Evolutionary conservation across 2,113 vertebrate species (phyloP), one percentile per base, ranked within the genome.

Genomic region (Tyto alba): DNA sequence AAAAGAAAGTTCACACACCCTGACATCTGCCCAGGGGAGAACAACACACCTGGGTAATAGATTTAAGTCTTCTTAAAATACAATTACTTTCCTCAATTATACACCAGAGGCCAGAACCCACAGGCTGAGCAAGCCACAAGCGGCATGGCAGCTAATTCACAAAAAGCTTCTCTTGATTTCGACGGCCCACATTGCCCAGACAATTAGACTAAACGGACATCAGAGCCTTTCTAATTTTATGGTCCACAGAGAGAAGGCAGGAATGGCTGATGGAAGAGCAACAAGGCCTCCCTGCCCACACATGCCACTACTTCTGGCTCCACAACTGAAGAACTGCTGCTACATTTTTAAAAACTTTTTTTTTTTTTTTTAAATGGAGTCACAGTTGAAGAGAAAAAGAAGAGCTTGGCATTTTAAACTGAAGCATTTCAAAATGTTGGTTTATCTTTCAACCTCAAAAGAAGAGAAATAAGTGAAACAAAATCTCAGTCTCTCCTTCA

Each of bases 261-360:
- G 83, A 86, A 68, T 0, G 29, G 80, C 80, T 77, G 77, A 55
- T 25, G 77, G 84, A 71, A 55, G 76, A 88, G 90, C 90, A 85
- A 59, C 66, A 9, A 38, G 43, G 56, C 89, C 89, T 81, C 55
- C 45, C 91, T 95, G 96, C 89, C 91, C 74, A 56, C 95, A 78
- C 86, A 67, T 57, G 0, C 79, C 82, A 67, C 60, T 30, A 9
- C 68, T 87, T 23, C 89, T 95, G 85, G 78, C 94, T 89, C 80
- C 32, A 16, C n/a, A 29, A 22, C 80, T 57, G 40, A 16, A 83
- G 38, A 90, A 40, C 22, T 18, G 16, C 67, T 26, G 48, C 77
- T 81, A 30, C 22, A 0, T 34, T 71, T 38, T 36, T 23, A 36
- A 50, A 5, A 16, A 36, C 9, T 36, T 38, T 43, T 63, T 62